Evolutionary conservation across 2,797 vertebrate species (phyloP).

Genomic region (Hydrophis major): DNA sequence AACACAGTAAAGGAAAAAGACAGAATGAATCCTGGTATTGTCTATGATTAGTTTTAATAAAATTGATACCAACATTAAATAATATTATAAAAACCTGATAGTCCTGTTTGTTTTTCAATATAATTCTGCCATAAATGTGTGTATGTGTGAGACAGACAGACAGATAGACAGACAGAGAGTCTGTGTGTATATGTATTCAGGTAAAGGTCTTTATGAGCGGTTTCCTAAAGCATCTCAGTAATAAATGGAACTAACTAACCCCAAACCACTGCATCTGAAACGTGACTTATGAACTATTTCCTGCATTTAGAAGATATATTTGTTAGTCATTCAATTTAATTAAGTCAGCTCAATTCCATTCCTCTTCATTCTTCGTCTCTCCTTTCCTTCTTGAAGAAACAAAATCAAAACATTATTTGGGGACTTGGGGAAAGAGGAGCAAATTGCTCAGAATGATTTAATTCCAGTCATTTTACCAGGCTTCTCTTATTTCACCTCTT

Average conservation of each 20-base stretch:
- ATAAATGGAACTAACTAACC: not conserved
- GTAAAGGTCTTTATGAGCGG: not conserved
- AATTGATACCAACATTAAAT: not conserved
- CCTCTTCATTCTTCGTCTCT: not conserved
- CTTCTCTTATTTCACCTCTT: not conserved
- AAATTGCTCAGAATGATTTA: not conserved
- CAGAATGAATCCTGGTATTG: not conserved
- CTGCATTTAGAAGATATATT: not conserved
- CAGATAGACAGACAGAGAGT: not conserved
- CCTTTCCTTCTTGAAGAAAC: not conserved
- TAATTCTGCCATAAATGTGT: not conserved
- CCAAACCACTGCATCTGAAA: not conserved
- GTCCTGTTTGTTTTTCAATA: not conserved
- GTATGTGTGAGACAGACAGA: not conserved
- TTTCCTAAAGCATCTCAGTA: not conserved
- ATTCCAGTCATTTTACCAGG: not conserved
- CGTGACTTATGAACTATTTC: not conserved
- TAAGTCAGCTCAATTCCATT: not conserved
- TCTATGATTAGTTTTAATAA: not conserved
- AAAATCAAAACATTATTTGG: not conserved
- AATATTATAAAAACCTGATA: not conserved
- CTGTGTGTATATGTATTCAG: not conserved
- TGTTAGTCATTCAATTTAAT: not conserved
- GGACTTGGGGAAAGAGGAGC: not conserved
- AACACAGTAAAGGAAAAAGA: not conserved